Percentiles rank a stretch among this genome's conserved stretches.
These are phyloP conservation scores for Cyprinus carpio DNA, from an alignment of 2,113 vertebrate genomes.

Conservation along the genomic window DNA sequence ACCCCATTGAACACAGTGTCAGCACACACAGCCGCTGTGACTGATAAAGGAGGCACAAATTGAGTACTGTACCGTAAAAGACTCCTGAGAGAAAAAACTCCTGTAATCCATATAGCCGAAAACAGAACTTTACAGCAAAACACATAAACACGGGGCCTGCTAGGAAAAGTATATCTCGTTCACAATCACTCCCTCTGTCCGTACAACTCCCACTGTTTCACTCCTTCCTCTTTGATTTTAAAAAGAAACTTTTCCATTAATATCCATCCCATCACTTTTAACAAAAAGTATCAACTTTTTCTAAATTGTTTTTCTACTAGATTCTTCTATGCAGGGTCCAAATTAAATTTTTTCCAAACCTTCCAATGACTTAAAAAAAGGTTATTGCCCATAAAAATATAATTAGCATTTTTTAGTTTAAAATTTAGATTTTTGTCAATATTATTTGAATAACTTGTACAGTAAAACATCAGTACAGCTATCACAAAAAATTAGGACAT, in stretches of 20 bases:
- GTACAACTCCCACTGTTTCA: background rate
- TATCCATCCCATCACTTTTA: background rate
- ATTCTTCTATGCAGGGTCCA: no score
- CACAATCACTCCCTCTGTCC: background rate
- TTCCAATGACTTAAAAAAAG: background rate
- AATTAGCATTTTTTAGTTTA: no score
- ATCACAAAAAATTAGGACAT: no score
- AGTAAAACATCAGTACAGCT: no score
- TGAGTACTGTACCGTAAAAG: slow-evolving; percentile 39
- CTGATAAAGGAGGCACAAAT: slow-evolving; percentile 26
- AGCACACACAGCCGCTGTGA: slow-evolving; percentile 20
- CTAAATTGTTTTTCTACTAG: background rate
- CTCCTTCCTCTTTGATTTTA: slow-evolving; percentile 1
- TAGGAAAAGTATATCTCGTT: slow-evolving; percentile 15
- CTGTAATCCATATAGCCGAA: slow-evolving; percentile 32
- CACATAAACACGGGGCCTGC: slow-evolving; percentile 24
- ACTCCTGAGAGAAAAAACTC: slow-evolving; percentile 10
- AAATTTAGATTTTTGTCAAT: no score
- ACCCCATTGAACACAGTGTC: slow-evolving; percentile 26
- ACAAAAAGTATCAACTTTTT: background rate
- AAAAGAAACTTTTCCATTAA: background rate
- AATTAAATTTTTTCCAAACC: background rate
- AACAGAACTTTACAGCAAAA: slow-evolving; percentile 28
- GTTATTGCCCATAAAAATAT: no score
- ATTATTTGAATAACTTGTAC: no score